Conservation (phyloP, 2,888 invertebrate species). For the Epinotia demarniana region DNA sequence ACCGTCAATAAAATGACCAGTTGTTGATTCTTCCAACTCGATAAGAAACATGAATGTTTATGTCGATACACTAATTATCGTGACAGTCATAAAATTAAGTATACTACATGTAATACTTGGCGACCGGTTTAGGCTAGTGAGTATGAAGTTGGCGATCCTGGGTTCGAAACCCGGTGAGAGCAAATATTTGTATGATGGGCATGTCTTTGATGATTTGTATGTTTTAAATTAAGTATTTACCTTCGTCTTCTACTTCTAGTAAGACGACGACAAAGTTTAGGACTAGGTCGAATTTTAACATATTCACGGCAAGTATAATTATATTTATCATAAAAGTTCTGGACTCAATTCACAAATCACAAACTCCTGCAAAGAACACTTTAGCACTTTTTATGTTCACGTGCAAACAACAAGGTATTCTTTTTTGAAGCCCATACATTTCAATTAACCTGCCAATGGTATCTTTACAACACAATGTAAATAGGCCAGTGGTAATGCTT, state of each 20-base stretch:
- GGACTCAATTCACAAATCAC: too few relatives aligned
- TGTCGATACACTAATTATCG: not conserved
- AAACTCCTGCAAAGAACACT: not conserved
- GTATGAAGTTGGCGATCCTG: too few relatives aligned
- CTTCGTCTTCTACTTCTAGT: too few relatives aligned
- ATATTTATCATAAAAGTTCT: too few relatives aligned
- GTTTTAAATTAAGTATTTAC: too few relatives aligned
- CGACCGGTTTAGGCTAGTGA: too few relatives aligned
- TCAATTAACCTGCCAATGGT: constrained; percentile 29
- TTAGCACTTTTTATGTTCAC: not conserved
- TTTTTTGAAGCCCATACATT: constrained; percentile 11
- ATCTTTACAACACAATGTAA: constrained; percentile 29
- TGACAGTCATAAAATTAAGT: not conserved
- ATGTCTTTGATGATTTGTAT: too few relatives aligned
- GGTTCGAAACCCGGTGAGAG: too few relatives aligned
- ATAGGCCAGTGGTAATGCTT: constrained; percentile 39
- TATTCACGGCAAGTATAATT: too few relatives aligned
- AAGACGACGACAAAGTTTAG: too few relatives aligned
- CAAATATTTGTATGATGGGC: too few relatives aligned
- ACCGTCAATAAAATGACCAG: constrained; percentile 13
- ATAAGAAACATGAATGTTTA: constrained; percentile 5
- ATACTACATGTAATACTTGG: not conserved
- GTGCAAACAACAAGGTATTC: not conserved
- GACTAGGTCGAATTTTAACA: too few relatives aligned
- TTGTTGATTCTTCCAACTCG: constrained; percentile 14